Evolutionary conservation across 2,888 invertebrate genomes (phyloP).

Genomic region (Xanthorhoe designata): DNA sequence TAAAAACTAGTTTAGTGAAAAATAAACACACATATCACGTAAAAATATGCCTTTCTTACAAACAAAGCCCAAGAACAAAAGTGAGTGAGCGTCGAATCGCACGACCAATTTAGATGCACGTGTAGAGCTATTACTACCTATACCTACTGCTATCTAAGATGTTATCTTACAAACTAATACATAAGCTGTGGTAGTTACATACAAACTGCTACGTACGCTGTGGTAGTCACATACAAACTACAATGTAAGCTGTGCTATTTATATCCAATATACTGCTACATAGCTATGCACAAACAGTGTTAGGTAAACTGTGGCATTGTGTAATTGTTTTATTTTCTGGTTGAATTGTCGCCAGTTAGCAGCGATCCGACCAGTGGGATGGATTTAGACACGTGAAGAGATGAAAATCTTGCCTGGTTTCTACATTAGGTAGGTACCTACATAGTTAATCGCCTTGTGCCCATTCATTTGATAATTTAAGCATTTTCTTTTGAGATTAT

Average conservation of each 20-base stretch:
- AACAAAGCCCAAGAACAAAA: slow-evolving; percentile 15
- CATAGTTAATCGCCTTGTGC: no score
- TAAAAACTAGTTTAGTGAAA: no score
- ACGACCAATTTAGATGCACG: slow-evolving; percentile 31
- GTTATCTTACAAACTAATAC: not conserved
- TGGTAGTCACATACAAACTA: not conserved
- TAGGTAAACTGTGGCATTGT: slow-evolving; percentile 15
- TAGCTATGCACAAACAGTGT: not conserved
- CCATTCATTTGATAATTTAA: not conserved
- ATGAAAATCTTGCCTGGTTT: not conserved
- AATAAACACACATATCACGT: no score
- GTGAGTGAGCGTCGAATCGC: slow-evolving; percentile 1
- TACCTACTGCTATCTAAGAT: not conserved
- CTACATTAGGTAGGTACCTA: no score
- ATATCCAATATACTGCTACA: not conserved
- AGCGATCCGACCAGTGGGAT: not conserved
- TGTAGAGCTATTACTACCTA: slow-evolving; percentile 12
- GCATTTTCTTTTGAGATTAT: no score
- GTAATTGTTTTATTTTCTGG: slow-evolving; percentile 37
- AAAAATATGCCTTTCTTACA: not conserved
- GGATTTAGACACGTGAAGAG: slow-evolving; percentile 25
- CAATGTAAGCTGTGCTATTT: slow-evolving; percentile 1
- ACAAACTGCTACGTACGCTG: not conserved
- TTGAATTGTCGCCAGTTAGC: slow-evolving; percentile 25
- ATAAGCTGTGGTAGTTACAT: not conserved